A percentile compares a stretch with the other conserved stretches of the same genome.
These are phyloP conservation scores for Sisyra terminalis DNA, from an alignment of 2,888 invertebrate species.

Conservation along the genomic window DNA sequence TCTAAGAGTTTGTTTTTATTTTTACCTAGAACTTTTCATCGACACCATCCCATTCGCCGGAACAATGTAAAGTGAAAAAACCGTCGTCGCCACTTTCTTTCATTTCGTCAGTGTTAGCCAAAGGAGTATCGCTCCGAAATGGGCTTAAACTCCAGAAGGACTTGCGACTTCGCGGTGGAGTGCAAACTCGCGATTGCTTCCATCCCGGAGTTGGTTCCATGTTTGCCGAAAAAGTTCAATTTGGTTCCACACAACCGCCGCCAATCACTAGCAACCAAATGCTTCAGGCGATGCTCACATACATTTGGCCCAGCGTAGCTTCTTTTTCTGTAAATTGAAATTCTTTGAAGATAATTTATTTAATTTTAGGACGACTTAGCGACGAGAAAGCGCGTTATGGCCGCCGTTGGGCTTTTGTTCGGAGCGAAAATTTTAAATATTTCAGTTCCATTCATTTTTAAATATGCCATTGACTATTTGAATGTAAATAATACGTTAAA, in stretches of 20 bases:
- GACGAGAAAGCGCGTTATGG: constrained; percentile 61
- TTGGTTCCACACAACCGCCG: constrained; percentile 33
- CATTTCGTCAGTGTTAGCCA: neutral
- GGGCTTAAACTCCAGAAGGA: constrained; percentile 11
- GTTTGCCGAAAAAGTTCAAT: constrained; percentile 31
- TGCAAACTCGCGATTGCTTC: constrained; percentile 64
- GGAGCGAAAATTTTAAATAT: constrained; percentile 82
- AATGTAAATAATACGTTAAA: constrained; percentile 48
- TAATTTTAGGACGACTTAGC: constrained; percentile 50
- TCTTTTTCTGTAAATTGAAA: constrained; percentile 1
- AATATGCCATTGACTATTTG: constrained; percentile 79
- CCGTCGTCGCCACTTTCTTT: neutral
- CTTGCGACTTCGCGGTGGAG: constrained; percentile 23
- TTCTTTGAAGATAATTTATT: too few relatives aligned
- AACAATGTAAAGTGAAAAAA: too few relatives aligned
- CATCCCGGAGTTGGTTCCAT: constrained; percentile 71
- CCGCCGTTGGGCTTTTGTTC: constrained; percentile 64
- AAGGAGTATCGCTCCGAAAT: neutral
- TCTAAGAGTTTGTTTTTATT: neutral
- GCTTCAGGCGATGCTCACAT: constrained; percentile 72
- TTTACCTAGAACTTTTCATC: too few relatives aligned
- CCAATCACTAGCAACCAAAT: constrained; percentile 59
- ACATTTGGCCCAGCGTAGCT: constrained; percentile 85
- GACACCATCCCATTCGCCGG: too few relatives aligned
- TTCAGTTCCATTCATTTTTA: constrained; percentile 89